Evolutionary conservation across 2,888 invertebrate species (phyloP), one percentile per base, ranked within the genome.

Genomic region (Cynaeus angustus): DNA sequence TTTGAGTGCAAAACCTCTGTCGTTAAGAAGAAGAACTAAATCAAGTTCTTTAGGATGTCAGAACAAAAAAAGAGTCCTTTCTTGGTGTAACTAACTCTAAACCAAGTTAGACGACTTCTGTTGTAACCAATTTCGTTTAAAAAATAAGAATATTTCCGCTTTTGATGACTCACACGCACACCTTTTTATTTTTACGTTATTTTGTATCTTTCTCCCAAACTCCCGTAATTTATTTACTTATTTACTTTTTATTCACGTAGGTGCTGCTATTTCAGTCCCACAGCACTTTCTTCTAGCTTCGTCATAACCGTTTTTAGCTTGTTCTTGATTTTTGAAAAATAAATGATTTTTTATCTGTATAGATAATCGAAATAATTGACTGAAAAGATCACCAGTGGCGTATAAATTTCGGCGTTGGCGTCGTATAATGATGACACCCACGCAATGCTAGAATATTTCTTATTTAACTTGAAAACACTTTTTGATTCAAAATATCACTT

Each of bases 351-450:
- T 56, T 41, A 21, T 56, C n/a, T 43, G n/a, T n/a, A 56, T 7
- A 56, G 13, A 38, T 14, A 59, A 59, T 59, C 37, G 59, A 59
- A 59, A 59, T 59, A 52, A 64, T 38, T 50, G 52, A 50, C 14
- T 30, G 50, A 64, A 46, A 50, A 65, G 53, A 53, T 52, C 65
- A 65, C 45, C 65, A 65, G 65, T 43, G 65, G 43, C 13, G 53
- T 26, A 65, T 65, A 65, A 65, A 65, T 65, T 65, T 45, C 16
- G 43, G 53, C 65, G 65, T 53, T 65, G 65, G 65, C 65, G 65
- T 37, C 10, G 65, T 45, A 43, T 65, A 56, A 66, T 66, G 66
- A 56, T 46, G 48, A 33, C 56, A 56, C 55, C 55, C 43, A 53
- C 62, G 52, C 53, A 41, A 55, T 56, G 30, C 56, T 56, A 56